A percentile compares a stretch with the other conserved stretches of the same genome.
phyloP scores from a whole-genome alignment of 2,113 vertebrate species.

The Percopsis transmontana region DNA sequence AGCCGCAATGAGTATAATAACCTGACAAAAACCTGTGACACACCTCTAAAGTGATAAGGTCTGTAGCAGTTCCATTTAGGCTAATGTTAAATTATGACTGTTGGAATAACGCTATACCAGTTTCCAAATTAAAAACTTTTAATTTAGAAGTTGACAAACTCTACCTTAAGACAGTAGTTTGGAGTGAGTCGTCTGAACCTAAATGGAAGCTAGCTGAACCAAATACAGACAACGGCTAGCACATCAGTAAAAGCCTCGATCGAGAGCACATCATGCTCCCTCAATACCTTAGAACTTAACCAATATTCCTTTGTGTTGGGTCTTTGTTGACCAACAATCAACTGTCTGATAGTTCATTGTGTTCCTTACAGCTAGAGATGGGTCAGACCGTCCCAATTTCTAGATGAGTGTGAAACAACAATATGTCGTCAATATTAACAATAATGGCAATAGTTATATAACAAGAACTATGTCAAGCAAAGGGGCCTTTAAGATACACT shows the following conservation, averaged over 20 bases:
- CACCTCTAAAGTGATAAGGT: too few species aligned
- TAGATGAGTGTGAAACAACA: constrained; percentile 30
- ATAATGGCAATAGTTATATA: constrained; percentile 11
- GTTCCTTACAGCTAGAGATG: constrained; percentile 13
- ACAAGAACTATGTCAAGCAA: constrained; percentile 12
- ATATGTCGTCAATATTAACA: background rate
- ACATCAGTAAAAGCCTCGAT: background rate
- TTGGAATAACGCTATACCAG: too few species aligned
- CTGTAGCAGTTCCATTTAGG: too few species aligned
- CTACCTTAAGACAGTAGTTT: too few species aligned
- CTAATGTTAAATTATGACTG: too few species aligned
- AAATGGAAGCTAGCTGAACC: background rate
- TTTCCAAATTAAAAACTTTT: too few species aligned
- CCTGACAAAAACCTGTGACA: too few species aligned
- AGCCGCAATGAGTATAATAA: too few species aligned
- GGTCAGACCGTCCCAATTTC: constrained; percentile 57
- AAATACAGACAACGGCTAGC: background rate
- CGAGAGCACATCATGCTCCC: background rate
- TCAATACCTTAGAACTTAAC: background rate
- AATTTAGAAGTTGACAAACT: too few species aligned
- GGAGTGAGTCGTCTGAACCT: too few species aligned
- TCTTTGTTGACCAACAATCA: background rate
- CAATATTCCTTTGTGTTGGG: background rate
- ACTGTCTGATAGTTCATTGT: constrained; percentile 2
- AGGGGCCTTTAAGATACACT: constrained; percentile 18